Percentiles rank a stretch among this genome's conserved stretches.
Conservation (phyloP, 2,888 invertebrate genomes). For the Cheilosia pagana region DNA sequence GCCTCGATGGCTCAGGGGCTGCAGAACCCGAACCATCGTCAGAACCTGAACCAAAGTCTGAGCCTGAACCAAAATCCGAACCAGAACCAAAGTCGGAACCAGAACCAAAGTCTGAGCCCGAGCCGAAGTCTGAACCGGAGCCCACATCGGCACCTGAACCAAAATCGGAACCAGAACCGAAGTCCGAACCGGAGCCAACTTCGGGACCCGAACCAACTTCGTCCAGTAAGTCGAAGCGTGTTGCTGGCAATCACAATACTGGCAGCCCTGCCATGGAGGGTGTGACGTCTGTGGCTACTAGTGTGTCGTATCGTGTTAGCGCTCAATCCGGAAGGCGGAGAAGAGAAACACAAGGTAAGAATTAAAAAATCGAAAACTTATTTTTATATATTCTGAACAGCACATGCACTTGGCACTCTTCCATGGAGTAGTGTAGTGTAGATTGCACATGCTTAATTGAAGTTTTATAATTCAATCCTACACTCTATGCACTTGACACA, state of each 20-base stretch:
- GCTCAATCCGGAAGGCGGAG: conserved; percentile 83
- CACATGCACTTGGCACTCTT: conserved; percentile 66
- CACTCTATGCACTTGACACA: conserved; percentile 65
- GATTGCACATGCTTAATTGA: conserved; percentile 48
- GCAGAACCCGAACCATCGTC: conserved; percentile 80
- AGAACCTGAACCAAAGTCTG: conserved; percentile 82
- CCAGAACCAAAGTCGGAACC: conserved; percentile 80
- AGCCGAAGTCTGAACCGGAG: conserved; percentile 81
- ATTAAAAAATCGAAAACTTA: not conserved
- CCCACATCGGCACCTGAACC: conserved; percentile 83
- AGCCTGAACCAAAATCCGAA: conserved; percentile 80
- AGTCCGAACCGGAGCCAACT: conserved; percentile 83
- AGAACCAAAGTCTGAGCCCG: conserved; percentile 80
- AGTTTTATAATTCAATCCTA: conserved; percentile 21
- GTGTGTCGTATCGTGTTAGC: conserved; percentile 91
- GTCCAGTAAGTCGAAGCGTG: conserved; percentile 84
- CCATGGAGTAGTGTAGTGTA: conserved; percentile 67
- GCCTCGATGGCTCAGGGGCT: conserved; percentile 79
- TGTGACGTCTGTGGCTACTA: conserved; percentile 89
- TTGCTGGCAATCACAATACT: conserved; percentile 81
- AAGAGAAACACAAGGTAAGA: conserved; percentile 76
- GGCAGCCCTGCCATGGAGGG: conserved; percentile 84
- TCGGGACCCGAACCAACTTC: conserved; percentile 83
- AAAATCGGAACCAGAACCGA: conserved; percentile 84
- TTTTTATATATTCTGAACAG: conserved; percentile 1